Evolutionary conservation across 2,797 vertebrate genomes (phyloP).

Genomic region (Trachops cirrhosus): DNA sequence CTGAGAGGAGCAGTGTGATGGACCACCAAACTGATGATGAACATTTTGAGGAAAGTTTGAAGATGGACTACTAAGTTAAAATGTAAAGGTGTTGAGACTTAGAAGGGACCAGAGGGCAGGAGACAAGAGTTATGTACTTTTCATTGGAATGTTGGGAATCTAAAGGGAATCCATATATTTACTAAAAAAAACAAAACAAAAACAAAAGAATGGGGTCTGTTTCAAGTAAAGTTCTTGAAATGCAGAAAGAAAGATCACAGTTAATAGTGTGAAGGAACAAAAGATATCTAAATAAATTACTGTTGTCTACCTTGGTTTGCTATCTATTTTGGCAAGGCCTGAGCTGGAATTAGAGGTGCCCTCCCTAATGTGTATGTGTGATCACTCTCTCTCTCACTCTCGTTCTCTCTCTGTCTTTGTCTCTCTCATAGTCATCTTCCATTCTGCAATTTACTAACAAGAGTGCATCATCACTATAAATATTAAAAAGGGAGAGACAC

Average conservation of each 20-base stretch:
- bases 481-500: background rate
- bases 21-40: background rate
- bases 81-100: background rate
- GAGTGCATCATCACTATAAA: background rate
- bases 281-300: constrained; percentile 38
- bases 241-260: background rate
- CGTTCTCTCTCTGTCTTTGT: accelerated
- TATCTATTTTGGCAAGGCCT: background rate
- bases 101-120: background rate
- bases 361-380: background rate
- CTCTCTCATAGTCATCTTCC: background rate
- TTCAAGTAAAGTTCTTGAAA: constrained; percentile 29
- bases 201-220: background rate
- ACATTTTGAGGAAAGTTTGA: background rate
- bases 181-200: background rate
- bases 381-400: background rate
- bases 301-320: background rate
- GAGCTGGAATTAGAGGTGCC: background rate
- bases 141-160: background rate
- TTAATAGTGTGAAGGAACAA: constrained; percentile 15
- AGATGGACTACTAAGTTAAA: background rate
- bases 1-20: background rate
- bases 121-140: background rate
- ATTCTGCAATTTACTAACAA: background rate
- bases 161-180: background rate